Conservation (phyloP, 2,888 invertebrate genomes). For the Eristalinus sepulchralis region DNA sequence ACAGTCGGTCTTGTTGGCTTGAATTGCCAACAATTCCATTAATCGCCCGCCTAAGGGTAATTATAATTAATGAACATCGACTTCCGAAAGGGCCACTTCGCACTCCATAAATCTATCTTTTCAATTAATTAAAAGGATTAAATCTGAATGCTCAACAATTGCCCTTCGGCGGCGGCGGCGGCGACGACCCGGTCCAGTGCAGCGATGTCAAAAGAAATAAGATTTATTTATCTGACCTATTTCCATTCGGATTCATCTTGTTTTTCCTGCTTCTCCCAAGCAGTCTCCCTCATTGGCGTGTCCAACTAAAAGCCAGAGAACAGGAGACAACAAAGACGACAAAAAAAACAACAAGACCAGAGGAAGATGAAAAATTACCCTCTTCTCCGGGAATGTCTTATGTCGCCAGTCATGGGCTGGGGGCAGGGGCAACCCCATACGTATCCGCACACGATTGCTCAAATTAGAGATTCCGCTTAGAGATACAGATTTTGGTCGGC, state of each 20-base stretch:
- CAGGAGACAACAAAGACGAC: background rate
- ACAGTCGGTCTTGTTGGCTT: background rate
- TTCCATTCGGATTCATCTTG: constrained; percentile 48
- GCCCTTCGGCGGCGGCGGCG: background rate
- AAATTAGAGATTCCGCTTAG: constrained; percentile 58
- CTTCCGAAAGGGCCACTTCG: constrained; percentile 63
- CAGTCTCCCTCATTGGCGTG: constrained; percentile 10
- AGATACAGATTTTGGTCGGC: constrained; percentile 54
- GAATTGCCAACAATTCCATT: constrained; percentile 40
- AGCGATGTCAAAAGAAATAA: constrained; percentile 68
- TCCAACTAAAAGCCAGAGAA: constrained; percentile 32
- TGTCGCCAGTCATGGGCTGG: constrained; percentile 64
- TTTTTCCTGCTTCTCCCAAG: constrained; percentile 10
- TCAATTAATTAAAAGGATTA: constrained; percentile 73
- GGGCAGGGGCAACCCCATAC: constrained; percentile 6
- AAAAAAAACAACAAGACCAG: constrained; percentile 23
- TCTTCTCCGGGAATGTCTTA: constrained; percentile 53
- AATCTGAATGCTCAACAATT: constrained; percentile 68
- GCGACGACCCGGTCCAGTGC: constrained; percentile 1
- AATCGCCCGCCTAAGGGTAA: constrained; percentile 67
- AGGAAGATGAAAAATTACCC: constrained; percentile 65
- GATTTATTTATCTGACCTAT: constrained; percentile 73
- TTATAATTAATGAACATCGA: constrained; percentile 70
- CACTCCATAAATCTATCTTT: constrained; percentile 68
- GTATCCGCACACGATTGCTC: background rate